These are phyloP conservation scores for Ceratosolen fusciceps DNA, from an alignment of 1,140 invertebrate species.

Conservation along the genomic window DNA sequence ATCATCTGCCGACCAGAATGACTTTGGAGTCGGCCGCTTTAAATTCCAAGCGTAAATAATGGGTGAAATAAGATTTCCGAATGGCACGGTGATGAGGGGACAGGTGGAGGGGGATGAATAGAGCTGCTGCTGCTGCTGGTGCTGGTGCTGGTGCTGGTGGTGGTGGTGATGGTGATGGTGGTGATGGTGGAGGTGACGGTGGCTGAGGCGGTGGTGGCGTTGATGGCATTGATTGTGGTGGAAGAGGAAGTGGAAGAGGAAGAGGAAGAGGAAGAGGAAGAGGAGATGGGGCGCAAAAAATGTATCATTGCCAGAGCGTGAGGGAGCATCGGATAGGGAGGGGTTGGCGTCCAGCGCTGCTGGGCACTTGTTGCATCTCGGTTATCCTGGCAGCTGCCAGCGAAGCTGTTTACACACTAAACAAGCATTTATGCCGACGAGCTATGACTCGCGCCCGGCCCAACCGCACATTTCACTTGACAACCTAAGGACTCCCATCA, in stretches of 20 bases:
- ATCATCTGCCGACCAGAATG: not conserved
- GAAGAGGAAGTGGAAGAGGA: not conserved
- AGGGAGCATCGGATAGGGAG: not conserved
- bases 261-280: too few relatives aligned
- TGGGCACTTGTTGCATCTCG: slow-evolving; percentile 63
- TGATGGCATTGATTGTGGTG: too few relatives aligned
- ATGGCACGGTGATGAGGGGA: too few relatives aligned
- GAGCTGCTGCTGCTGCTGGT: too few relatives aligned
- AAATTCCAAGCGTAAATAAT: slow-evolving; percentile 1
- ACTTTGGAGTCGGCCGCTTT: not conserved
- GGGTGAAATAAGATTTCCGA: not conserved
- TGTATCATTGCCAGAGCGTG: slow-evolving; percentile 38
- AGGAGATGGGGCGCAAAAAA: slow-evolving; percentile 10
- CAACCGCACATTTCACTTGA: not conserved
- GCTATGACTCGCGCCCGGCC: not conserved
- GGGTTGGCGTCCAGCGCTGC: slow-evolving; percentile 30
- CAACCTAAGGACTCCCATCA: not conserved
- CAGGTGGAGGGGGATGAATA: not conserved
- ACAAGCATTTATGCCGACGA: slow-evolving; percentile 52
- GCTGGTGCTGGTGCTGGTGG: too few relatives aligned
- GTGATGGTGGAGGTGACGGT: too few relatives aligned
- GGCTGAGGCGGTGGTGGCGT: too few relatives aligned
- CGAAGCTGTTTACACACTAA: slow-evolving; percentile 61
- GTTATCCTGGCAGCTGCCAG: slow-evolving; percentile 47
- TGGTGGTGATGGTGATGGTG: too few relatives aligned